phyloP scores from a whole-genome alignment of 1,140 invertebrate genomes.

The Potamilus streckersoni region DNA sequence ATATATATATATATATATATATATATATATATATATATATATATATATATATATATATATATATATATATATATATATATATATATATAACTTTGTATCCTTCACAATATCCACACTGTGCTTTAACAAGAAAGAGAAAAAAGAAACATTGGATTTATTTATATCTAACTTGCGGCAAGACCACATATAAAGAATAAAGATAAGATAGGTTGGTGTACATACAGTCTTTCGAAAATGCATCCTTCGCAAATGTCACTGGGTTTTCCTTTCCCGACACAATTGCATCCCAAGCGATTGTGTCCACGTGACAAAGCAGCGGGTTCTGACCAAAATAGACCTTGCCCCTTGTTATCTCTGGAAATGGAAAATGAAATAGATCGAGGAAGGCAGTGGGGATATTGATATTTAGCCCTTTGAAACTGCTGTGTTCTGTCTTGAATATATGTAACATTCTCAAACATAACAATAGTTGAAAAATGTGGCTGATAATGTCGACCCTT shows the following conservation, averaged over 20 bases:
- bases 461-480: not conserved
- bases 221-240: slow-evolving; percentile 29
- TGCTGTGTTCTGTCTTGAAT: not conserved
- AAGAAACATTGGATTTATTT: too few species aligned
- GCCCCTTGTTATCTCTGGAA: slow-evolving; percentile 50
- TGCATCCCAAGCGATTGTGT: slow-evolving; percentile 49
- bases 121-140: too few species aligned
- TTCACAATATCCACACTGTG: too few species aligned
- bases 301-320: slow-evolving; percentile 47
- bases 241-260: slow-evolving; percentile 37
- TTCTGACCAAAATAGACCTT: slow-evolving; percentile 53
- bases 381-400: not conserved
- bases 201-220: not conserved
- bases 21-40: too few species aligned
- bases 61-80: too few species aligned
- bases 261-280: slow-evolving; percentile 36
- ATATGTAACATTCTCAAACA: not conserved
- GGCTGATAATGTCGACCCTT: not conserved
- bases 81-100: too few species aligned
- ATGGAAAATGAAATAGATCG: not conserved
- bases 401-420: not conserved
- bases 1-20: too few species aligned
- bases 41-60: too few species aligned
- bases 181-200: not conserved
- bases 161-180: not conserved